Evolutionary conservation across 2,888 invertebrate species (phyloP).

Genomic region (Aspidapion aeneum): DNA sequence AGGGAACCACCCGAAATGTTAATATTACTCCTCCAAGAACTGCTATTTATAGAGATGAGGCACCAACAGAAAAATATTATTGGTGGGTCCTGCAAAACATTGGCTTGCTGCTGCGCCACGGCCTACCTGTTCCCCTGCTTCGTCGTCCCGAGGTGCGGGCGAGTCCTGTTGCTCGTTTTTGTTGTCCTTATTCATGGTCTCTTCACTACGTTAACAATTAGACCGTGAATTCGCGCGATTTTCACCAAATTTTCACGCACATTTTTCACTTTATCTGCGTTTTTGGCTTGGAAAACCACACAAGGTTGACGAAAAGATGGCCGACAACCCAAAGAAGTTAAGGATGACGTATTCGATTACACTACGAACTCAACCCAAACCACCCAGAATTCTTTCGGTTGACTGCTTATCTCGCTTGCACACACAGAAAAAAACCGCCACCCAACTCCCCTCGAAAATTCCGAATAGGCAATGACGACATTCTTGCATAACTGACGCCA

Average conservation of each 20-base stretch:
- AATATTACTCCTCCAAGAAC: too few species aligned
- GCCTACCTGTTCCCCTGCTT: background rate
- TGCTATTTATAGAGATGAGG: conserved; percentile 45
- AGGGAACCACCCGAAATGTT: too few species aligned
- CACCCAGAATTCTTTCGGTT: background rate
- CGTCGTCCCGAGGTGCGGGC: background rate
- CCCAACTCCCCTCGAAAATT: background rate
- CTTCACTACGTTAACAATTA: background rate
- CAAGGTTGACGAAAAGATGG: background rate
- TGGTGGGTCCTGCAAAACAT: conserved; percentile 12
- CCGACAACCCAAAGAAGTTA: background rate
- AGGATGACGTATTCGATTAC: background rate
- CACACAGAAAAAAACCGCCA: too few species aligned
- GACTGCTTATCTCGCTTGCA: too few species aligned
- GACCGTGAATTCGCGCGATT: background rate
- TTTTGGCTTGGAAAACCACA: background rate
- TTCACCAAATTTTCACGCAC: background rate
- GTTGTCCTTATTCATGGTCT: background rate
- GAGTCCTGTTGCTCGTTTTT: background rate
- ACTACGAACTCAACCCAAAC: background rate
- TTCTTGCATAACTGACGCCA: conserved; percentile 27
- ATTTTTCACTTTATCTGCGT: background rate
- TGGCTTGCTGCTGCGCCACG: background rate
- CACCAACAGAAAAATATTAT: conserved; percentile 24
- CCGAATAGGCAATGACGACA: background rate